These are phyloP conservation scores for Seriola quinqueradiata DNA, from an alignment of 2,113 vertebrate species.

Conservation along the genomic window DNA sequence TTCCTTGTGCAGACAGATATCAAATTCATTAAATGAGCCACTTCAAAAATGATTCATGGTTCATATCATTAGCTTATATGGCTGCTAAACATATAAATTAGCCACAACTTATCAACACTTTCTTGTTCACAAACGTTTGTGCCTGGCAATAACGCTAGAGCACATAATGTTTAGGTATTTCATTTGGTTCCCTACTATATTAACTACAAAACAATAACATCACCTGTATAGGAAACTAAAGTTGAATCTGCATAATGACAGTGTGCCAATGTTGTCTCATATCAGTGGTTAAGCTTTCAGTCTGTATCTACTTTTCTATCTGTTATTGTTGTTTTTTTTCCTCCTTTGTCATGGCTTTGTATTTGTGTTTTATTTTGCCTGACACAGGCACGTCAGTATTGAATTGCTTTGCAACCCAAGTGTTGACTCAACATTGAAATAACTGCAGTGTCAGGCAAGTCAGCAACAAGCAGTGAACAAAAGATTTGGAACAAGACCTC, in stretches of 20 bases:
- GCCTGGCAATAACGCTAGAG: neutral
- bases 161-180: neutral
- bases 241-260: constrained; percentile 36
- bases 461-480: constrained; percentile 48
- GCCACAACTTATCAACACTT: neutral
- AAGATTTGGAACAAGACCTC: constrained; percentile 37
- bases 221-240: neutral
- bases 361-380: constrained; percentile 67
- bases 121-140: neutral
- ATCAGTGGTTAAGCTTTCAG: constrained; percentile 55
- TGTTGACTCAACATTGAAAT: constrained; percentile 58
- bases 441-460: constrained; percentile 55
- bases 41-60: neutral
- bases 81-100: constrained; percentile 1
- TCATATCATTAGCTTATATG: neutral
- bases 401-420: constrained; percentile 65
- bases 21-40: neutral
- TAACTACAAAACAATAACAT: constrained; percentile 1
- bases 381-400: constrained; percentile 59
- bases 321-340: constrained; percentile 58
- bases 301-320: constrained; percentile 59
- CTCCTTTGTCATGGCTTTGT: constrained; percentile 65
- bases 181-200: constrained; percentile 11
- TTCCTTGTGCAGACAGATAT: neutral
- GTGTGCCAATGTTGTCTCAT: constrained; percentile 58